Percentiles rank a stretch among this genome's conserved stretches.
phyloP scores from a whole-genome alignment of 2,888 invertebrate genomes.

The Pardosa pseudoannulata region DNA sequence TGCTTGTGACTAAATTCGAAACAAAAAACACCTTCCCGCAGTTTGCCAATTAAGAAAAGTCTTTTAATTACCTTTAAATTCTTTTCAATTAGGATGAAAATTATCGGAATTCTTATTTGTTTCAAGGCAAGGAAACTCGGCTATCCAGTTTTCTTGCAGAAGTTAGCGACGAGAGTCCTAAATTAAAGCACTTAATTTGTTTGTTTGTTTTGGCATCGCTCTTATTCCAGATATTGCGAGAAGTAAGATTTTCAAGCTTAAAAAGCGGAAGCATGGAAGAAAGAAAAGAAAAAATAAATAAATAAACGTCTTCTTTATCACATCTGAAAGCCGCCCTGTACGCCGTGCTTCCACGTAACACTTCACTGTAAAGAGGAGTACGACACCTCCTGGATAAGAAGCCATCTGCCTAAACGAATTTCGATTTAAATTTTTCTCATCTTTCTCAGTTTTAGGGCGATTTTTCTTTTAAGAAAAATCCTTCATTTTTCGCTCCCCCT shows the following conservation, averaged over 20 bases:
- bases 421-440: conserved; percentile 55
- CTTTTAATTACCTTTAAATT: conserved; percentile 69
- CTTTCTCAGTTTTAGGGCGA: conserved; percentile 8
- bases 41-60: conserved; percentile 57
- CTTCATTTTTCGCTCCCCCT: conserved; percentile 7
- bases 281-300: conserved; percentile 15
- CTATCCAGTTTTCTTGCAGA: not conserved
- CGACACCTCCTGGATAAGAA: conserved; percentile 63
- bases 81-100: conserved; percentile 54
- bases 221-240: conserved; percentile 16
- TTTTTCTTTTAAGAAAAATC: conserved; percentile 15
- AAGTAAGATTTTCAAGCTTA: no score
- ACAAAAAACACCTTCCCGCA: conserved; percentile 32
- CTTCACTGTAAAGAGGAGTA: conserved; percentile 35
- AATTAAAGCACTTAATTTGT: conserved; percentile 54
- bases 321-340: not conserved
- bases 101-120: conserved; percentile 55
- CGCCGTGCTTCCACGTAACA: conserved; percentile 28
- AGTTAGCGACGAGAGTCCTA: conserved; percentile 46
- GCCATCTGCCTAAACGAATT: conserved; percentile 53
- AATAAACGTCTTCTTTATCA: conserved; percentile 17
- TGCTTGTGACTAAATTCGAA: conserved; percentile 23
- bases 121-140: not conserved
- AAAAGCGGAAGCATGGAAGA: conserved; percentile 11
- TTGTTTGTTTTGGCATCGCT: conserved; percentile 52